Percentiles rank a stretch among this genome's conserved stretches.
phyloP scores from a whole-genome alignment of 2,888 invertebrate genomes.

The Isoperla grammatica region DNA sequence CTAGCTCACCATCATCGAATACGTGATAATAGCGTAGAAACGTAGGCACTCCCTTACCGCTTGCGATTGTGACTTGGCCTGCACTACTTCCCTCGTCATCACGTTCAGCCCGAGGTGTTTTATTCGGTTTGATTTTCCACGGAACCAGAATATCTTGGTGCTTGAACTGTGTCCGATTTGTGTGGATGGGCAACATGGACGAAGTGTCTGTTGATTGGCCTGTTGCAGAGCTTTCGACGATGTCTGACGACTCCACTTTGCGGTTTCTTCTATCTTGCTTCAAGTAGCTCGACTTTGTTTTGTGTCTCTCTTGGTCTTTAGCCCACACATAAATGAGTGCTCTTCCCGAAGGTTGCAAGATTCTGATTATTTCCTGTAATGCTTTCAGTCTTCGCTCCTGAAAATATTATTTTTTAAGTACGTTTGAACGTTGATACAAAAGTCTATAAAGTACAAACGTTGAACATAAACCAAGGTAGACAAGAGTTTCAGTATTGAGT shows the following conservation, averaged over 20 bases:
- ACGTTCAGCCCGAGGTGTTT: slow-evolving; percentile 33
- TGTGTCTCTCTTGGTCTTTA: slow-evolving; percentile 70
- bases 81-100: slow-evolving; percentile 41
- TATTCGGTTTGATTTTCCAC: slow-evolving; percentile 67
- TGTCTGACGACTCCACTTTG: slow-evolving; percentile 34
- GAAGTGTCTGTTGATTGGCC: background rate
- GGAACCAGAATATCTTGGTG: slow-evolving; percentile 91
- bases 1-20: slow-evolving; percentile 78
- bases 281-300: slow-evolving; percentile 62
- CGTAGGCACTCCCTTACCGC: slow-evolving; percentile 45
- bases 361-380: slow-evolving; percentile 66
- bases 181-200: slow-evolving; percentile 68
- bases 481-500: no score
- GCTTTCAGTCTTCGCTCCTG: slow-evolving; percentile 69
- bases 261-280: slow-evolving; percentile 54
- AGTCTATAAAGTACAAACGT: no score
- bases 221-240: background rate
- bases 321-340: slow-evolving; percentile 96
- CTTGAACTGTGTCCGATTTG: slow-evolving; percentile 83
- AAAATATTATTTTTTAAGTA: slow-evolving; percentile 33
- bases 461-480: no score
- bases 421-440: no score
- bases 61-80: slow-evolving; percentile 7
- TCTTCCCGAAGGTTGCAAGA: slow-evolving; percentile 65
- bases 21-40: slow-evolving; percentile 90